These are phyloP conservation scores for Crepidodera aurea DNA, from an alignment of 2,888 invertebrate genomes.

Conservation along the genomic window DNA sequence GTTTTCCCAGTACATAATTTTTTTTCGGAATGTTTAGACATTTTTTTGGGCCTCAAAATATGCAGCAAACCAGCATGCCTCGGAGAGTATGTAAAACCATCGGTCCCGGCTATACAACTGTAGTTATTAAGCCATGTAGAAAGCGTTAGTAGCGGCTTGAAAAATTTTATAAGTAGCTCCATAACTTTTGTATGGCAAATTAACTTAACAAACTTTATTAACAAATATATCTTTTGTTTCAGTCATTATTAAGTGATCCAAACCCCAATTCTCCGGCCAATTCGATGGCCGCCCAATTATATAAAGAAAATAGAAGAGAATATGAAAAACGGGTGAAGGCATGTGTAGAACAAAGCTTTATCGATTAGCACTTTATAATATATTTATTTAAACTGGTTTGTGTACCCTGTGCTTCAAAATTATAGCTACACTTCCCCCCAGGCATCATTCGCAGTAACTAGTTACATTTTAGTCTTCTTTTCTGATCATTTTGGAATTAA, in stretches of 20 bases:
- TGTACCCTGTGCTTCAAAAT: slow-evolving; percentile 48
- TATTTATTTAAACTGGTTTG: slow-evolving; percentile 35
- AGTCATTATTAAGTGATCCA: slow-evolving; percentile 99
- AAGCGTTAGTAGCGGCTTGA: no score
- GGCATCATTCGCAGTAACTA: slow-evolving; percentile 22
- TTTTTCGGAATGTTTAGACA: no score
- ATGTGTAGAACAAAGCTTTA: slow-evolving; percentile 99
- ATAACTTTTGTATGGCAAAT: no score
- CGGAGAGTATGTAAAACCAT: no score
- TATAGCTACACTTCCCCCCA: slow-evolving; percentile 44
- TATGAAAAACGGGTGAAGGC: slow-evolving; percentile 99
- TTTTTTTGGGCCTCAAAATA: no score
- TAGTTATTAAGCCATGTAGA: no score
- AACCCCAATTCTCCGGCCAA: slow-evolving; percentile 99
- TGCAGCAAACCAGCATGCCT: no score
- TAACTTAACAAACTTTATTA: no score
- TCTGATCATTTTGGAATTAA: slow-evolving; percentile 35
- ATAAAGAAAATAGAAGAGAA: slow-evolving; percentile 98
- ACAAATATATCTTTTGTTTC: no score
- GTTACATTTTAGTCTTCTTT: slow-evolving; percentile 30
- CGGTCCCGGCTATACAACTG: no score
- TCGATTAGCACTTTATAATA: slow-evolving; percentile 72
- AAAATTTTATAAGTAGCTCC: no score
- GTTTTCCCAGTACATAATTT: no score
- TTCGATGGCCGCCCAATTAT: slow-evolving; percentile 98